Base-by-base conservation (phyloP, 2,113 vertebrate genomes). In the Thamnaconus septentrionalis region DNA sequence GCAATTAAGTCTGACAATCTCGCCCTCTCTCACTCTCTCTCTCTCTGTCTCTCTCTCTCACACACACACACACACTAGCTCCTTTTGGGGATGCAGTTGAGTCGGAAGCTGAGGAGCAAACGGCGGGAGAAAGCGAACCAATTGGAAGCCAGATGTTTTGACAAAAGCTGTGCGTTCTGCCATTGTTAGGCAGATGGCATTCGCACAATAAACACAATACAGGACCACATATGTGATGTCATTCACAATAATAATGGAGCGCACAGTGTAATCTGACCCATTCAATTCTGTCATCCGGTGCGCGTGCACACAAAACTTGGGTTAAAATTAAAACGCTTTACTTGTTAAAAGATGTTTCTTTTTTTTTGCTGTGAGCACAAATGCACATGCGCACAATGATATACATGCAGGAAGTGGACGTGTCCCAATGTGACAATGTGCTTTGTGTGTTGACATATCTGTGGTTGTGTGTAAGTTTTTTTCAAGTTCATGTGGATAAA, bases 141-240 rank as follows among this genome's bases (percentile, higher is more conserved):
- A 70, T 86, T 76, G 69, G 55, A 75, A 45, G 42, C 77, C 82
- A 87, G 85, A 82, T 86, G 85, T 67, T 67, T 76, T 76, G 69
- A 82, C 72, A 84, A 80, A 79, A 66, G 61, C 7, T 6, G 40
- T 47, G 40, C 42, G 47, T 31, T n/a, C 59, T 63, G 7, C 67
- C 0, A 68, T 31, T 77, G 59, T 73, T 53, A 52, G 72, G 55
- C 69, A 80, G 77, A 80, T 80, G 59, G 76, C 56, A 50, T 52
- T 73, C 57, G 64, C 55, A 70, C 56, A 72, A 53, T 64, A 40
- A 53, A 57, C 59, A 55, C 48, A 56, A 58, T 60, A 65, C 56
- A 82, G 59, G 53, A 60, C 59, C 75, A 47, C 62, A 44, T 61
- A 65, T 57, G 50, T 65, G 76, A 55, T 61, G 62, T 60, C 49